Conservation (phyloP, 1,140 invertebrate genomes). For the Sipha flava region DNA sequence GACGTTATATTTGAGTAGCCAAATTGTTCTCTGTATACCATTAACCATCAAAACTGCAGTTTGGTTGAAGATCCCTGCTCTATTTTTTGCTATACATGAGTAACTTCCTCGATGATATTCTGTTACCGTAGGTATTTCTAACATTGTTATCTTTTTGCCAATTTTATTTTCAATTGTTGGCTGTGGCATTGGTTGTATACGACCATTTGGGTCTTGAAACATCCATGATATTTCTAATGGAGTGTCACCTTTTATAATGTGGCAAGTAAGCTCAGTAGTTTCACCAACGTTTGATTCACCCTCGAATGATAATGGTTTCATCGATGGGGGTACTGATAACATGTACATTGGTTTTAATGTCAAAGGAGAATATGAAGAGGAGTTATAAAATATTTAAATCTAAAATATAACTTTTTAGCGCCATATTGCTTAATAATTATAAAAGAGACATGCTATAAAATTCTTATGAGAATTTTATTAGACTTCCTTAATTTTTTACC, state of each 20-base stretch:
- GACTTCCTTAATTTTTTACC: slow-evolving; percentile 50
- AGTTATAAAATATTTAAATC: not conserved
- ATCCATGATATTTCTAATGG: slow-evolving; percentile 60
- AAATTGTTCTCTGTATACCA: slow-evolving; percentile 35
- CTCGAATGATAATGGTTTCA: slow-evolving; percentile 48
- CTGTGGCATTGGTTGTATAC: slow-evolving; percentile 4
- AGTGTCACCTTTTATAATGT: slow-evolving; percentile 63
- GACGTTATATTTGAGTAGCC: not conserved
- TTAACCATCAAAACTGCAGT: slow-evolving; percentile 38
- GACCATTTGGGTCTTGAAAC: slow-evolving; percentile 48
- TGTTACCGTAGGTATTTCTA: slow-evolving; percentile 36
- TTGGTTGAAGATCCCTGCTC: slow-evolving; percentile 39
- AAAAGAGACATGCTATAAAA: not conserved
- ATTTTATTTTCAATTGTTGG: slow-evolving; percentile 36
- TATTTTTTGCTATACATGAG: slow-evolving; percentile 47
- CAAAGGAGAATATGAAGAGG: not conserved
- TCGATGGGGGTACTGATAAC: slow-evolving; percentile 45
- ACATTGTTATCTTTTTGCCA: slow-evolving; percentile 34
- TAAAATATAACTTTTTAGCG: not conserved
- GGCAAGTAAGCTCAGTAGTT: slow-evolving; percentile 51
- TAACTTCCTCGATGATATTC: slow-evolving; percentile 47
- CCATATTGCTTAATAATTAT: not conserved
- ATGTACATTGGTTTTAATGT: not conserved
- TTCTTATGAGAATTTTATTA: not conserved
- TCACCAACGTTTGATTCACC: slow-evolving; percentile 46